Evolutionary conservation across 2,113 vertebrate genomes (phyloP), one percentile per base, ranked within the genome.

Genomic region (Gymnocephalus cernua): DNA sequence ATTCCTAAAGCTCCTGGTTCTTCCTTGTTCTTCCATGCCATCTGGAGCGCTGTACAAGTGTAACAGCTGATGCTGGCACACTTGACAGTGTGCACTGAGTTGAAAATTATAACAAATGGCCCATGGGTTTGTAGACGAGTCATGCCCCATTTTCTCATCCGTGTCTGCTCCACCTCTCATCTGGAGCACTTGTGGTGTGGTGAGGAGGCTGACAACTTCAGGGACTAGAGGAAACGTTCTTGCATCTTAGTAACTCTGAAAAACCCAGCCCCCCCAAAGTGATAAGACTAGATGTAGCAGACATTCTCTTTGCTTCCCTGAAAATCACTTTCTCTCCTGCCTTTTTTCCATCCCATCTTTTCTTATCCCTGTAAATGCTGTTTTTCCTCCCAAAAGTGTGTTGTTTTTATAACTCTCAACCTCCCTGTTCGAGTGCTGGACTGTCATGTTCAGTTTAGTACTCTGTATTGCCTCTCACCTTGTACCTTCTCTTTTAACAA

Each of bases 41-140:
- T 23, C 73, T 45, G 23, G 51, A 41, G 32, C 16, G 54, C 57
- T 4, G 13, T 58, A 78, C 83, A 80, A 25, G 74, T 32, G 71
- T 58, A 83, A 80, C 89, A 91, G 93, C 88, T 90, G 88, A 92
- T 79, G 87, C 69, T 3, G 58, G 53, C 74, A 81, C 83, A 91
- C 83, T 47, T 78, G 88, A 88, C 89, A 86, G 88, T 69, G 88
- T 72, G 79, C 90, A 84, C 57, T 7, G 51, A 84, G 65, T 66
- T 67, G 78, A 86, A 89, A 88, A 90, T 74, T 16, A 83, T 77
- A 83, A 87, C 85, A 82, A 84, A 64, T 53, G 85, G 84, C 90
- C 86, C 47, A 57, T 83, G 87, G 83, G 77, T 86, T 82, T 13
- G 68, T 76, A 90, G 84, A 86, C 48, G 45, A 32, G 48, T 63